Conservation (phyloP, 1,140 invertebrate species). For the Hesperophylax magnus region DNA sequence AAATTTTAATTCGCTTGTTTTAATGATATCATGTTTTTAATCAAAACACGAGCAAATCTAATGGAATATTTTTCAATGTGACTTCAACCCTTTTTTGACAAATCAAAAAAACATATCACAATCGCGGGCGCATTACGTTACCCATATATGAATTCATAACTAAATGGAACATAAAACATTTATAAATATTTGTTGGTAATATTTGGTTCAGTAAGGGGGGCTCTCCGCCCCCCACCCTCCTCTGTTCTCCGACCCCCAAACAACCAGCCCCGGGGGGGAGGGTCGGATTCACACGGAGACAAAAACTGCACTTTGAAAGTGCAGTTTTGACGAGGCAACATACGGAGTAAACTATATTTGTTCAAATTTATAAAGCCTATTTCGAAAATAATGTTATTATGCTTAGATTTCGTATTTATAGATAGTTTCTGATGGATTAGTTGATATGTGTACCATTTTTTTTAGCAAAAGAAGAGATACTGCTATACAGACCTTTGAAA, state of each 20-base stretch:
- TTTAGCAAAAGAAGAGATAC: no score
- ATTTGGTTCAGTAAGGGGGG: constrained; percentile 55
- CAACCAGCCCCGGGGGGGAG: constrained; percentile 11
- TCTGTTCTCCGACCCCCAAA: background rate
- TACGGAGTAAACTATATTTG: background rate
- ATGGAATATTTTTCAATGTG: background rate
- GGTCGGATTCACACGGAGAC: constrained; percentile 41
- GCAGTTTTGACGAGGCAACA: constrained; percentile 46
- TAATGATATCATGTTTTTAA: no score
- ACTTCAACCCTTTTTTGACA: constrained; percentile 14
- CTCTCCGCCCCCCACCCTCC: constrained; percentile 23
- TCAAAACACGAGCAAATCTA: background rate
- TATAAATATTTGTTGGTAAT: constrained; percentile 58
- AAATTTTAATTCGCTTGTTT: no score
- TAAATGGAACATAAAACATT: constrained; percentile 59
- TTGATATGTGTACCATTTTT: no score
- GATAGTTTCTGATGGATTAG: no score
- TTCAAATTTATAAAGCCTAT: background rate
- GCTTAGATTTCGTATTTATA: no score
- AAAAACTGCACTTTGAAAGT: constrained; percentile 49
- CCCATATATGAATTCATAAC: constrained; percentile 55
- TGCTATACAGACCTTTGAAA: no score
- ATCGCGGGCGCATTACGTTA: constrained; percentile 43
- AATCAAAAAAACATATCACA: constrained; percentile 33
- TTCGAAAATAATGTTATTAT: background rate